Percentiles rank a stretch among this genome's conserved stretches.
phyloP scores from a whole-genome alignment of 2,888 invertebrate genomes.

The Alsophila aescularia region DNA sequence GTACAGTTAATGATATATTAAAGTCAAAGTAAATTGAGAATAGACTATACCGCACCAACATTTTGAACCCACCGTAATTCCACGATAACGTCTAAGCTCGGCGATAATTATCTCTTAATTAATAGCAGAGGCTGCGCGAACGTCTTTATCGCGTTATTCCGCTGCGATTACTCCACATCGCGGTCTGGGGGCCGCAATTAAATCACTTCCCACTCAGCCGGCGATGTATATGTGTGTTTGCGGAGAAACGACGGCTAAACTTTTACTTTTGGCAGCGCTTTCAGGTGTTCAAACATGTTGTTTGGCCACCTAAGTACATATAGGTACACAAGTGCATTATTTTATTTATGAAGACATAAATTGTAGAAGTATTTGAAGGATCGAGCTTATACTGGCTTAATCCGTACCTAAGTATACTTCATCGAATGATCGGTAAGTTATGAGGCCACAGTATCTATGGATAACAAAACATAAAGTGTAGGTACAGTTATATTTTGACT shows the following conservation, averaged over 20 bases:
- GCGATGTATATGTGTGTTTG: constrained; percentile 44
- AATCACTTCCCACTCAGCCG: constrained; percentile 38
- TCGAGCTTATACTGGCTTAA: too few relatives aligned
- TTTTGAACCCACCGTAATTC: constrained; percentile 19
- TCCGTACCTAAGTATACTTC: too few relatives aligned
- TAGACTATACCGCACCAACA: constrained; percentile 1
- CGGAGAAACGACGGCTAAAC: constrained; percentile 4
- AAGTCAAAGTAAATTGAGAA: background rate
- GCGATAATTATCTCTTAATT: constrained; percentile 57
- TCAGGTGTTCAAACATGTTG: constrained; percentile 4
- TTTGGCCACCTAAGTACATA: background rate
- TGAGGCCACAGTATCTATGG: too few relatives aligned
- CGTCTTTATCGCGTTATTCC: constrained; percentile 40
- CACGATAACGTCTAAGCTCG: constrained; percentile 29
- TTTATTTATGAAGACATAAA: too few relatives aligned
- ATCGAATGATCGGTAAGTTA: too few relatives aligned
- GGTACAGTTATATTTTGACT: too few relatives aligned
- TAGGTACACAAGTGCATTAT: background rate
- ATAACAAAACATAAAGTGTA: too few relatives aligned
- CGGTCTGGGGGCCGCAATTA: constrained; percentile 40
- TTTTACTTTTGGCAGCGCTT: background rate
- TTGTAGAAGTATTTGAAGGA: too few relatives aligned
- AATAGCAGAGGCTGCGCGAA: constrained; percentile 47
- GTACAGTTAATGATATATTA: background rate
- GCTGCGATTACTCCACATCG: constrained; percentile 45